phyloP scores from a whole-genome alignment of 2,888 invertebrate genomes.

The Oligia strigilis region DNA sequence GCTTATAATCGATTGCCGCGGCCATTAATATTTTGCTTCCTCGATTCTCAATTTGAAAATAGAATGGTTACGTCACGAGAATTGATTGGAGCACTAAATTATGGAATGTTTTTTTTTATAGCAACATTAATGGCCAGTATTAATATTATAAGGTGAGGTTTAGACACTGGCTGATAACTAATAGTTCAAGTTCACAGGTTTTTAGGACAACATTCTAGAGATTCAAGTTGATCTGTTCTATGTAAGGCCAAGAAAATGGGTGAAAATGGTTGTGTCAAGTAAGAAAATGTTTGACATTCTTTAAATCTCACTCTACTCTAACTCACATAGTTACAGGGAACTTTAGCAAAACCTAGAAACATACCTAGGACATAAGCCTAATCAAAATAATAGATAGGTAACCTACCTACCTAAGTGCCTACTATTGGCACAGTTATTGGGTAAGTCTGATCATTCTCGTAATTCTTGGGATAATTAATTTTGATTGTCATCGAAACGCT shows the following conservation, averaged over 20 bases:
- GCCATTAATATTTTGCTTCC: conserved; percentile 43
- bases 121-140: neutral
- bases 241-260: no score
- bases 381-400: neutral
- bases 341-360: neutral
- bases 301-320: no score
- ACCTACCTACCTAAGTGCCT: neutral
- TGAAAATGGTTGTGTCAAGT: no score
- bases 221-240: neutral
- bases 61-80: conserved; percentile 38
- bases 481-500: neutral
- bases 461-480: neutral
- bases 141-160: neutral
- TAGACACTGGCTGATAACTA: neutral
- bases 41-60: conserved; percentile 49
- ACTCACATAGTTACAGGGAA: no score
- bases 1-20: conserved; percentile 50
- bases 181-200: neutral
- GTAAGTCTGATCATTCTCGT: neutral
- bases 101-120: neutral
- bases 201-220: neutral
- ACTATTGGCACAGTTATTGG: no score
- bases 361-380: neutral
- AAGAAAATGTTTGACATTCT: no score
- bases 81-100: conserved; percentile 15